phyloP scores from a whole-genome alignment of 2,113 vertebrate genomes.

The Xenopus tropicalis region UCB_Xtro_10.0 CM004450.2:34292001-34292500 shows the following conservation, averaged over 20 bases:
- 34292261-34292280: background rate
- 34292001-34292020: conserved; percentile 15
- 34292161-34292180: background rate
- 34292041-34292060: conserved; percentile 6
- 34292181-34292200: background rate
- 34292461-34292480: background rate
- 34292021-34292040: conserved; percentile 17
- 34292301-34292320: background rate
- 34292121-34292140: conserved; percentile 6
- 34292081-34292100: conserved; percentile 21
- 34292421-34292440: background rate
- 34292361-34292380: background rate
- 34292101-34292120: conserved; percentile 20
- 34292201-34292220: background rate
- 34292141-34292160: conserved; percentile 13
- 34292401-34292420: background rate
- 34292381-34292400: background rate
- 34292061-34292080: conserved; percentile 23
- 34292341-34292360: conserved; percentile 2
- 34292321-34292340: conserved; percentile 2
- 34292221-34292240: background rate
- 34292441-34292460: background rate
- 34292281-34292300: background rate
- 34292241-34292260: background rate
- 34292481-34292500: too few species aligned